Percentiles rank a stretch among this genome's conserved stretches.
These are phyloP conservation scores for Trichosurus vulpecula DNA, from an alignment of 2,797 vertebrate species.

Conservation along the genomic window DNA sequence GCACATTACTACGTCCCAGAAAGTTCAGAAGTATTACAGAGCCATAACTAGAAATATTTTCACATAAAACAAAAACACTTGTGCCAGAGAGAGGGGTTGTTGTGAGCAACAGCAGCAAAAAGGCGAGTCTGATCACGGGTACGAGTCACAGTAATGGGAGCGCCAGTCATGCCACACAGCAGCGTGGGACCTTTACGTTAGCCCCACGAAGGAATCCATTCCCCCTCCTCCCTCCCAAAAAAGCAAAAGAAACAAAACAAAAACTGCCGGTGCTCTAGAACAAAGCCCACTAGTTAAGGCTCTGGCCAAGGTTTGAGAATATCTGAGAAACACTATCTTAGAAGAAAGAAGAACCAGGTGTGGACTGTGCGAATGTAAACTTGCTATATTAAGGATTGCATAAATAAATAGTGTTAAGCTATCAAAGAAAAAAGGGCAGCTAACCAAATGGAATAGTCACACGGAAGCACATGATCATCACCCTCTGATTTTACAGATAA, in stretches of 20 bases:
- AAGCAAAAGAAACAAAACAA: neutral
- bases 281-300: neutral
- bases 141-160: neutral
- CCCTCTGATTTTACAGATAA: neutral
- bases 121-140: neutral
- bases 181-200: neutral
- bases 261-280: neutral
- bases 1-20: neutral
- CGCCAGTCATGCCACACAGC: neutral
- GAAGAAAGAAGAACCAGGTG: neutral
- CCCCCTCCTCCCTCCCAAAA: neutral
- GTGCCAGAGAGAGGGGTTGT: neutral
- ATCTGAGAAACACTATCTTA: neutral
- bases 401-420: neutral
- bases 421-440: neutral
- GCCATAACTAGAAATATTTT: neutral
- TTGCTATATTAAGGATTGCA: neutral
- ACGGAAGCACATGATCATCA: neutral
- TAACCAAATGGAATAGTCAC: neutral
- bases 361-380: neutral
- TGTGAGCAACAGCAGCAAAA: neutral
- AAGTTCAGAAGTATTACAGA: neutral
- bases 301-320: neutral
- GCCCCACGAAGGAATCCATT: neutral
- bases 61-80: neutral